phyloP scores from a whole-genome alignment of 2,797 vertebrate genomes.

The Choloepus didactylus region DNA sequence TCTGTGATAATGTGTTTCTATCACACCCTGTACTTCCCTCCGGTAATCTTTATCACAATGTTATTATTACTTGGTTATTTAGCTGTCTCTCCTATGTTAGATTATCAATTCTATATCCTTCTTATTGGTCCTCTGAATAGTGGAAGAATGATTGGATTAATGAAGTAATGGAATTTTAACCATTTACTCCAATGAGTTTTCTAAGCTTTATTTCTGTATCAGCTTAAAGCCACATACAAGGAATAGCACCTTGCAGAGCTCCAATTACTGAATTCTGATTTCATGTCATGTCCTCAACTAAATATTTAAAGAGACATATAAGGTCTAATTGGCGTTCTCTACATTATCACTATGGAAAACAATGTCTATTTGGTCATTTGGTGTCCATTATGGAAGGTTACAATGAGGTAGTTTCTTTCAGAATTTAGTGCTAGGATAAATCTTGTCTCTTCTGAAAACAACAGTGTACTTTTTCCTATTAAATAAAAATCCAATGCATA shows the following conservation, averaged over 20 bases:
- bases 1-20: not conserved
- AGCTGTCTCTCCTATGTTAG: not conserved
- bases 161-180: conserved; percentile 12
- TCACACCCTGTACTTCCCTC: not conserved
- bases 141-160: conserved; percentile 12
- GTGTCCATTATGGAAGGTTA: not conserved
- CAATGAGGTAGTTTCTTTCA: not conserved
- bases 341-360: not conserved
- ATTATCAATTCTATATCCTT: not conserved
- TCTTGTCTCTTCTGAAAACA: conserved; percentile 19
- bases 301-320: not conserved
- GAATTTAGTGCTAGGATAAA: conserved; percentile 47
- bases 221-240: conserved; percentile 15
- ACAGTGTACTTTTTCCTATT: not conserved
- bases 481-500: conserved; percentile 2
- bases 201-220: not conserved
- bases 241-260: conserved; percentile 5
- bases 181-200: conserved; percentile 26
- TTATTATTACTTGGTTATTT: not conserved
- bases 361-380: not conserved
- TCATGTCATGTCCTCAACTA: conserved; percentile 43
- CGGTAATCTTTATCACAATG: not conserved
- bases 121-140: conserved; percentile 28
- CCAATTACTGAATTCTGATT: conserved; percentile 47
- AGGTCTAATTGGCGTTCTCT: not conserved